Conservation (phyloP, 2,888 invertebrate genomes). For the Atethmia centrago region DNA sequence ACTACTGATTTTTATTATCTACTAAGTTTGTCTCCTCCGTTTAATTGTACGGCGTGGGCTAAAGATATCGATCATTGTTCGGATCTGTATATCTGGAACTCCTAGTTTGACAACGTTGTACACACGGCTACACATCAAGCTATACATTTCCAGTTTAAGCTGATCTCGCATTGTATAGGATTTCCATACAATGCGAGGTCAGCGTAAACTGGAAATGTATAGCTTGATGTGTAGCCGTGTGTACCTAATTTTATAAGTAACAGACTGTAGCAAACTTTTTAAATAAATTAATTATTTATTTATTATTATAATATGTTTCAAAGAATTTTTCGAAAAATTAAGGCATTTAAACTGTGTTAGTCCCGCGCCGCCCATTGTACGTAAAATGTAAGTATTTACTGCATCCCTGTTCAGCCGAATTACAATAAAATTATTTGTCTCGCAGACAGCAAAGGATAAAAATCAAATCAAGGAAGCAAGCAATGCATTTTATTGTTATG, state of each 20-base stretch:
- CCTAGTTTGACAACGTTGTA: not conserved
- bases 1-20: not conserved
- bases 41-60: not conserved
- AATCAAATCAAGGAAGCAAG: slow-evolving; percentile 27
- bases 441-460: not conserved
- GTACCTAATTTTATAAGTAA: too few relatives aligned
- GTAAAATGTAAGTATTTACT: not conserved
- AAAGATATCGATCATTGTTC: not conserved
- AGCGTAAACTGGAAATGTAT: too few relatives aligned
- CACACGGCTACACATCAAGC: too few relatives aligned
- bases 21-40: slow-evolving; percentile 10
- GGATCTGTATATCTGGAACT: not conserved
- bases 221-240: too few relatives aligned
- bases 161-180: too few relatives aligned
- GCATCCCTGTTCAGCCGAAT: not conserved
- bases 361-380: slow-evolving; percentile 5
- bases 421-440: too few relatives aligned
- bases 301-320: not conserved
- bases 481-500: slow-evolving; percentile 38
- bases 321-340: slow-evolving; percentile 2
- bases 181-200: too few relatives aligned
- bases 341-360: slow-evolving; percentile 17
- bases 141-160: too few relatives aligned
- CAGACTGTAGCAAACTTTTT: too few relatives aligned
- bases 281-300: too few relatives aligned